Percentiles rank a stretch among this genome's conserved stretches.
phyloP scores from a whole-genome alignment of 2,797 vertebrate species.

The Dermochelys coriacea region DNA sequence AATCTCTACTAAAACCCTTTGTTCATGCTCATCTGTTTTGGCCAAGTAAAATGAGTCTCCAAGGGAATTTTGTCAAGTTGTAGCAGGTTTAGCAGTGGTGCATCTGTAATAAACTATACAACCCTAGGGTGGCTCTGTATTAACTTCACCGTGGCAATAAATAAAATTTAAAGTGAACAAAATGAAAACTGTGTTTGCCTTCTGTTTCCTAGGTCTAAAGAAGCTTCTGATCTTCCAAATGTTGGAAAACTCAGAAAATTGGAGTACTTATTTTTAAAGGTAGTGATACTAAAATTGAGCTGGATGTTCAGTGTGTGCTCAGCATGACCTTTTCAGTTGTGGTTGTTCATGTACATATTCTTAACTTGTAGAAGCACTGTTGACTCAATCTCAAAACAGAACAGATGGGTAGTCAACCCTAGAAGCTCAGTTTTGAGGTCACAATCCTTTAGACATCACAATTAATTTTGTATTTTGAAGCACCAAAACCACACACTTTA shows the following conservation, averaged over 20 bases:
- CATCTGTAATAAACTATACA: fast-evolving
- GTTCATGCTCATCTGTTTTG: neutral
- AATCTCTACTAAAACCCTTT: neutral
- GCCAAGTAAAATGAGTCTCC: neutral
- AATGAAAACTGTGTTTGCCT: neutral
- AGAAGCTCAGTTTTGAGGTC: constrained; percentile 63
- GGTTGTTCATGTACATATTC: constrained; percentile 24
- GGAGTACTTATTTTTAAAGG: neutral
- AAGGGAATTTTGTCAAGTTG: neutral
- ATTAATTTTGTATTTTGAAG: constrained; percentile 65
- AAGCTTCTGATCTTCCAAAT: neutral
- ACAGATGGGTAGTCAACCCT: constrained; percentile 63
- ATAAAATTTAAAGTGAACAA: neutral
- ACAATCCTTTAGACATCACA: constrained; percentile 51
- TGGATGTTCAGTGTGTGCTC: constrained; percentile 23
- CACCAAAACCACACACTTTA: constrained; percentile 40
- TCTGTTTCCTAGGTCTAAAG: neutral
- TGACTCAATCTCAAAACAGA: constrained; percentile 49
- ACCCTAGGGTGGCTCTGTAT: neutral
- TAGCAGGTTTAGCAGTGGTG: neutral
- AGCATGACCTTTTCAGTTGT: constrained; percentile 33
- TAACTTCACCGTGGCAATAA: neutral
- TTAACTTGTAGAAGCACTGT: constrained; percentile 22
- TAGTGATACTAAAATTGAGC: neutral
- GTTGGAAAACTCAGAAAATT: neutral